Evolutionary conservation across 2,113 vertebrate species (phyloP).

Genomic region (Crocuta crocuta): DNA sequence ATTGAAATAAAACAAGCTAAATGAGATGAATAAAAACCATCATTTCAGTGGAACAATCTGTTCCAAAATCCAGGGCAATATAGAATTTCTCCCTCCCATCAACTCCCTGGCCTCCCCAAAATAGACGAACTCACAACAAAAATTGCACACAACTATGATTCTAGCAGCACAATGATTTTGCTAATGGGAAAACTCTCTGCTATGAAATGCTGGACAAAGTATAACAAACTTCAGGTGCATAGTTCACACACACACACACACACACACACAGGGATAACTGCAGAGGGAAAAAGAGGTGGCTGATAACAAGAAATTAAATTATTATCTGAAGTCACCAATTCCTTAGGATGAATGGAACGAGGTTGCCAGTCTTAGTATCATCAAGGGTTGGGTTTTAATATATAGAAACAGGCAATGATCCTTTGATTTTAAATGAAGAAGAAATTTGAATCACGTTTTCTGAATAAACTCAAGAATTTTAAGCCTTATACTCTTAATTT

Average conservation of each 20-base stretch:
- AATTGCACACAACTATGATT: background rate
- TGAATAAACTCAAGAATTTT: background rate
- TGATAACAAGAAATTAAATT: background rate
- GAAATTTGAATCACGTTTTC: background rate
- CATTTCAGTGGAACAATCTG: background rate
- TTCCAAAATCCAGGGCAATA: background rate
- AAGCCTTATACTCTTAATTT: background rate
- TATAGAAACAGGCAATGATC: background rate
- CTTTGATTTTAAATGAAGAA: background rate
- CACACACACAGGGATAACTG: background rate
- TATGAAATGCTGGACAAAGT: background rate
- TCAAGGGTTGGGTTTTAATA: background rate
- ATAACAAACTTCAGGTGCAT: background rate
- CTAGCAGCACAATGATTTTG: background rate
- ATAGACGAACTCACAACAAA: slow-evolving; percentile 6
- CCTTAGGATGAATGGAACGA: background rate
- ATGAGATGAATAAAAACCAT: background rate
- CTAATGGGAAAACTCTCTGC: background rate
- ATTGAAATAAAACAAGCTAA: slow-evolving; percentile 13
- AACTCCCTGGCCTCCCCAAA: background rate
- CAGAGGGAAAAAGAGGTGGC: background rate
- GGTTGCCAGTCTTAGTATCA: background rate
- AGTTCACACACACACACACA: background rate
- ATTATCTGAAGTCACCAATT: background rate
- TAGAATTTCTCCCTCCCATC: background rate